Base-by-base conservation (phyloP, 2,797 vertebrate genomes). In the Ptychadena robeensis region DNA sequence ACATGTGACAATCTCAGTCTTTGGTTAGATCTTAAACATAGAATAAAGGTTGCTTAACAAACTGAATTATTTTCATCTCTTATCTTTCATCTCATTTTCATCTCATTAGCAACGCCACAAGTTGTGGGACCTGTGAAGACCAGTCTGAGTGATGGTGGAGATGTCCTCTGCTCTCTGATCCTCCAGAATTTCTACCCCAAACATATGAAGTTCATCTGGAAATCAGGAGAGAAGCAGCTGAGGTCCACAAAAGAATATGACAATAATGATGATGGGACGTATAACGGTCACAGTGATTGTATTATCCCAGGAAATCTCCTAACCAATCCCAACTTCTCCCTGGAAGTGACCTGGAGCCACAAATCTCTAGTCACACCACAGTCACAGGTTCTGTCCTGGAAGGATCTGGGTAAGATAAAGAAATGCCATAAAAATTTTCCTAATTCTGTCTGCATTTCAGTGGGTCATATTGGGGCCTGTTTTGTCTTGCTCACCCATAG, bases 91-190 rank as follows among this genome's bases (percentile, higher is more conserved):
- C n/a, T n/a, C n/a, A n/a, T n/a, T n/a, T n/a, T n/a, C n/a, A n/a
- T n/a, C n/a, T n/a, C n/a, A 38, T 38, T 48, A 79, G 76, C 76
- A 14, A 79, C 69, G 57, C 76, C 65, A 14, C 9, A 48, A 48
- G 12, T 35, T 22, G 0, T 8, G 27, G 40, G 30, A 28, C 30
- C 30, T 7, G 25, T 79, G 34, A 79, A 77, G 10, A 14, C 63
- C 22, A 64, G 44, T 25, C n/a, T 77, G 22, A 18, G 59, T 31
- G 27, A 44, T 3, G 9, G 9, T 11, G 59, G 35, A n/a, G 74
- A 77, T 9, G 35, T 77, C 3, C n/a, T n/a, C 2, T 69, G 40
- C 15, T 69, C 31, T 12, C 31, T 79, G 31, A 35, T 28, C 30
- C 64, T 69, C 2, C 38, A 15, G 10, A 35, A 12, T 15, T 59